A percentile compares a stretch with the other conserved stretches of the same genome.
Evolutionary conservation across 2,888 invertebrate species (phyloP).

Genomic region (Panopea generosa): DNA sequence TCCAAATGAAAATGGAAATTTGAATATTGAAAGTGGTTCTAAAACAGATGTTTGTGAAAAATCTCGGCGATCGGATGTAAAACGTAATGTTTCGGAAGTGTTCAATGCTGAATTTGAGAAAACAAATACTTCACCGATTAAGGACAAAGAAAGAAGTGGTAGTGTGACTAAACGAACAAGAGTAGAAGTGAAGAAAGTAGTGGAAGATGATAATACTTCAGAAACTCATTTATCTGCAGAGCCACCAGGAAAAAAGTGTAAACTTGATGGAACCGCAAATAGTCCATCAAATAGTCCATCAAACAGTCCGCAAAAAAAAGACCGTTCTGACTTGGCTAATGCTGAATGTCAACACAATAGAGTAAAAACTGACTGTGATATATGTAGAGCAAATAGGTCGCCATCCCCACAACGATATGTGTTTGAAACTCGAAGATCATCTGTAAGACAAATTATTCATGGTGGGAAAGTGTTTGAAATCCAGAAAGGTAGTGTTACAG

Average conservation of each 20-base stretch:
- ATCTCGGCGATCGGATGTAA: not conserved
- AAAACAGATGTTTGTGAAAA: not conserved
- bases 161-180: not conserved
- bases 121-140: too few relatives aligned
- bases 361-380: not conserved
- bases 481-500: conserved; percentile 51
- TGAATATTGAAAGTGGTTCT: too few relatives aligned
- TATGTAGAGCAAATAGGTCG: not conserved
- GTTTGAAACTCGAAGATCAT: conserved; percentile 18
- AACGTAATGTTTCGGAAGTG: not conserved
- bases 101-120: too few relatives aligned
- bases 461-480: conserved; percentile 61
- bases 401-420: conserved; percentile 3
- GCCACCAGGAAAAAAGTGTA: conserved; percentile 19
- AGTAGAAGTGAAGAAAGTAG: conserved; percentile 2
- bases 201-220: not conserved
- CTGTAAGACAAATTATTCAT: conserved; percentile 53
- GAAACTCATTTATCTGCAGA: not conserved
- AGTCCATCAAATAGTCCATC: conserved; percentile 4
- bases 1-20: not conserved
- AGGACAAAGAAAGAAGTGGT: too few relatives aligned
- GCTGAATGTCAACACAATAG: conserved; percentile 11
- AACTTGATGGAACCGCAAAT: conserved; percentile 49
- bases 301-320: conserved; percentile 15
- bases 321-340: conserved; percentile 5